Percentiles rank a stretch among this genome's conserved stretches.
Conservation (phyloP, 1,140 invertebrate species). For the Solenopsis fugax region DNA sequence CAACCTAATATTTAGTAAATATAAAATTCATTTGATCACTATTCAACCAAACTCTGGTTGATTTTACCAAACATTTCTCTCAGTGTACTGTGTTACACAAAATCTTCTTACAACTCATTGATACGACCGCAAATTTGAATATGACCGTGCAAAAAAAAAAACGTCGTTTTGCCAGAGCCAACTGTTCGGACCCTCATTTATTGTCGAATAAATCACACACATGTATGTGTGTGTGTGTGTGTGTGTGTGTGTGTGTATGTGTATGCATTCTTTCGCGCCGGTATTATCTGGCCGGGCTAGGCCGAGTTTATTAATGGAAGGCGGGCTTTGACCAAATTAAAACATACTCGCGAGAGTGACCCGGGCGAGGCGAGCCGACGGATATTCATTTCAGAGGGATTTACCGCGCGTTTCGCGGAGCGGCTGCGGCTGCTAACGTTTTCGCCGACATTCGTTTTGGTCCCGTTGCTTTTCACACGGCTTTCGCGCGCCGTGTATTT, state of each 20-base stretch:
- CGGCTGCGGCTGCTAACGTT: conserved; percentile 27
- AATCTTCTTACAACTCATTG: neutral
- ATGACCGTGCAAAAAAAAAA: neutral
- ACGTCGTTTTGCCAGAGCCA: neutral
- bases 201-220: conserved; percentile 53
- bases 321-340: conserved; percentile 70
- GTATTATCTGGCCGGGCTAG: conserved; percentile 21
- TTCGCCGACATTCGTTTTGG: conserved; percentile 32
- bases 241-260: neutral
- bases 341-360: conserved; percentile 58
- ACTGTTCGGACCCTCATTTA: conserved; percentile 35
- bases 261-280: conserved; percentile 37
- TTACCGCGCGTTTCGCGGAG: neutral
- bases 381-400: conserved; percentile 68
- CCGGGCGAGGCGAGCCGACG: conserved; percentile 23
- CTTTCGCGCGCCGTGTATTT: neutral
- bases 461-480: neutral
- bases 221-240: no score
- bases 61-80: no score
- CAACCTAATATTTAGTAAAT: no score
- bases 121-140: conserved; percentile 25
- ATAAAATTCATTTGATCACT: no score
- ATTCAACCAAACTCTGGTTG: no score
- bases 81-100: neutral
- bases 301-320: conserved; percentile 55